A percentile compares a stretch with the other conserved stretches of the same genome.
Conservation (phyloP, 2,113 vertebrate genomes). For the Guaruba guarouba region DNA sequence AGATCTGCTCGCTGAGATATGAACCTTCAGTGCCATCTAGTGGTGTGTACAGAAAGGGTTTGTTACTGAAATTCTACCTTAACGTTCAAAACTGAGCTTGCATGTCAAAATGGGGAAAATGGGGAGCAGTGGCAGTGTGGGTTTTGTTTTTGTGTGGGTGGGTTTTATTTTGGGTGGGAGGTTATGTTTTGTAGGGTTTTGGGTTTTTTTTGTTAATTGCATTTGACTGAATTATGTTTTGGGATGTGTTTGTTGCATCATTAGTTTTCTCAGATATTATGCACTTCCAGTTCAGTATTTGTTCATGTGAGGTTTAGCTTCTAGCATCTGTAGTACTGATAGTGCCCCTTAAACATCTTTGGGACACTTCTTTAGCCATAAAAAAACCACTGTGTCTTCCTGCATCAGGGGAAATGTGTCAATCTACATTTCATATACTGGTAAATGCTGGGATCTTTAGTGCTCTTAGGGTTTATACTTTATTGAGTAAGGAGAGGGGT, state of each 20-base stretch:
- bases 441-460: background rate
- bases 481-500: background rate
- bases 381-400: background rate
- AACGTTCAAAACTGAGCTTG: background rate
- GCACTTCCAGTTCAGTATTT: background rate
- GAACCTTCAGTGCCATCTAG: constrained; percentile 17
- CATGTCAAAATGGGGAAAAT: background rate
- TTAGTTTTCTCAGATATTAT: background rate
- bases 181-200: background rate
- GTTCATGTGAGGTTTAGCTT: background rate
- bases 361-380: background rate
- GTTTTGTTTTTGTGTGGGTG: too few relatives aligned
- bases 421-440: background rate
- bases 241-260: background rate
- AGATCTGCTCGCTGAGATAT: accelerated
- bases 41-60: background rate
- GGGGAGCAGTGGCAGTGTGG: background rate
- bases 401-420: background rate
- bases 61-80: background rate
- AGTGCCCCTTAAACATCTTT: background rate
- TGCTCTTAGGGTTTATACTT: background rate
- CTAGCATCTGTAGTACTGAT: background rate
- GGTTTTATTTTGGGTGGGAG: too few relatives aligned
- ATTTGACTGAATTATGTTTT: background rate
- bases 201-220: background rate